These are phyloP conservation scores for Dryobota labecula DNA, from an alignment of 2,888 invertebrate species.

Conservation along the genomic window DNA sequence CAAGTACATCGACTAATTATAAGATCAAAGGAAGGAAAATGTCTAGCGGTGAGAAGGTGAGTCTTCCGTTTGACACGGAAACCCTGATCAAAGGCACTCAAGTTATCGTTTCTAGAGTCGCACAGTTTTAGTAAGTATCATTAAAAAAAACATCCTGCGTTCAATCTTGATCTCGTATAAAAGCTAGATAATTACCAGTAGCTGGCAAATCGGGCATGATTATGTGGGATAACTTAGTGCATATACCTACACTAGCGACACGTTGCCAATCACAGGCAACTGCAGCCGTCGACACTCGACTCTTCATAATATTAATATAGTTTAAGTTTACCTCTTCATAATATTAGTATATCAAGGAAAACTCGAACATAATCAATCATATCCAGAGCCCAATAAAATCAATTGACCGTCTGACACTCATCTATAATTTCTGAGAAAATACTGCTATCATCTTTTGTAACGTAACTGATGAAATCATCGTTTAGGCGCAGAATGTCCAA, in stretches of 20 bases:
- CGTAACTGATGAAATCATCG: no score
- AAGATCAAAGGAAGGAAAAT: constrained; percentile 19
- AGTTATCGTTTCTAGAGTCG: background rate
- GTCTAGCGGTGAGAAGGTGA: background rate
- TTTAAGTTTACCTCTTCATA: no score
- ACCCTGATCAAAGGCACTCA: background rate
- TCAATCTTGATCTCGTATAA: background rate
- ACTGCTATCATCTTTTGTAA: no score
- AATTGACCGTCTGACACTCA: background rate
- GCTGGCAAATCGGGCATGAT: background rate
- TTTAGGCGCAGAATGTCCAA: no score
- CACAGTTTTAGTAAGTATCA: background rate
- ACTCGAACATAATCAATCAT: no score
- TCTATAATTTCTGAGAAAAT: no score
- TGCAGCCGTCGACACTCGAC: no score
- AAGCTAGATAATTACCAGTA: background rate
- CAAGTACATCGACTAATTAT: constrained; percentile 17
- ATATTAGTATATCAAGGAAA: no score
- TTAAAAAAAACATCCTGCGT: background rate
- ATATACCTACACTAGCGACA: no score
- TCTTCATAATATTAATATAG: no score
- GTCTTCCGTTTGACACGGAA: background rate
- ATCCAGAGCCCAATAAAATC: background rate
- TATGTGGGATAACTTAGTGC: no score
- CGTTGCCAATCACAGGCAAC: no score